phyloP scores from a whole-genome alignment of 2,797 vertebrate species.

The Helarctos malayanus region DNA sequence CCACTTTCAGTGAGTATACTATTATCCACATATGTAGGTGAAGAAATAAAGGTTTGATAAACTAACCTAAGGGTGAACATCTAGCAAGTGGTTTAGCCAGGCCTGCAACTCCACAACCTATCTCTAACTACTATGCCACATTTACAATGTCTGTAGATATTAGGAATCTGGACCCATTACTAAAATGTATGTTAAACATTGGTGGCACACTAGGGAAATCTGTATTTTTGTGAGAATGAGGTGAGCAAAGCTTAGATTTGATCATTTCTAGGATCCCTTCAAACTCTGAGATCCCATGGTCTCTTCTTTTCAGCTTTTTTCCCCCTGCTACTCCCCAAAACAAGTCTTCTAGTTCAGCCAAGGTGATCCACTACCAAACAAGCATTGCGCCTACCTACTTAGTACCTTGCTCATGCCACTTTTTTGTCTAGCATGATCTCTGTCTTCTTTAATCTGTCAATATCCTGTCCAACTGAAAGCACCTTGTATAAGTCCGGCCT shows the following conservation, averaged over 20 bases:
- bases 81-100: not conserved
- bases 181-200: slow-evolving; percentile 17
- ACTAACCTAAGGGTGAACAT: slow-evolving; percentile 27
- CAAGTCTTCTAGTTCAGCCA: slow-evolving; percentile 23
- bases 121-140: slow-evolving; percentile 19
- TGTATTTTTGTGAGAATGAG: slow-evolving; percentile 41
- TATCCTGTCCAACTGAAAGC: slow-evolving; percentile 27
- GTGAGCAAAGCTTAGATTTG: slow-evolving; percentile 42
- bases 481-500: not conserved
- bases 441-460: slow-evolving; percentile 32
- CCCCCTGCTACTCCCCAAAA: slow-evolving; percentile 25
- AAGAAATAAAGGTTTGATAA: slow-evolving; percentile 65
- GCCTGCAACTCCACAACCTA: slow-evolving; percentile 4
- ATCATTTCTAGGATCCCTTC: slow-evolving; percentile 43
- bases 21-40: slow-evolving; percentile 24
- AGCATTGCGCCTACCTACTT: not conserved
- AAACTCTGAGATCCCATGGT: slow-evolving; percentile 5
- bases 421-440: not conserved
- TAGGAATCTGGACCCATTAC: not conserved
- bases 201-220: not conserved
- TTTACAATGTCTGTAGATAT: slow-evolving; percentile 17
- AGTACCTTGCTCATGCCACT: not conserved
- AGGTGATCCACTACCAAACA: not conserved
- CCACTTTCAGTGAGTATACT: not conserved
- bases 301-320: slow-evolving; percentile 37